A percentile compares a stretch with the other conserved stretches of the same genome.
phyloP scores from a whole-genome alignment of 2,888 invertebrate genomes.

The Thereva unica region DNA sequence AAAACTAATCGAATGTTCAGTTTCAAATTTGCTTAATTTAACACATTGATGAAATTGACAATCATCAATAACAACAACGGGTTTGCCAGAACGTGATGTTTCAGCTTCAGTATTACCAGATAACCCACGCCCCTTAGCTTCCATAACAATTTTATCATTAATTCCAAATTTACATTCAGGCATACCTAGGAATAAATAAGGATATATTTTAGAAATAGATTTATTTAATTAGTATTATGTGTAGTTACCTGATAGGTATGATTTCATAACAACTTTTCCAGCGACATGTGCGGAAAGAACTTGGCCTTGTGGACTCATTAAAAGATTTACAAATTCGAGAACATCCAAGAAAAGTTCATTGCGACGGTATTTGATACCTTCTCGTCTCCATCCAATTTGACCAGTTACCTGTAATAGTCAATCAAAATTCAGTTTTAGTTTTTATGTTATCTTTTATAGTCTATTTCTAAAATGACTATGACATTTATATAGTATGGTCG shows the following conservation, averaged over 20 bases:
- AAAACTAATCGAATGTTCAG: constrained; percentile 99
- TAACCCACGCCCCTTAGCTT: constrained; percentile 81
- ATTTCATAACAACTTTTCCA: constrained; percentile 99
- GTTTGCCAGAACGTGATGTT: constrained; percentile 89
- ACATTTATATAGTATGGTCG: no score
- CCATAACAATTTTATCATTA: constrained; percentile 99
- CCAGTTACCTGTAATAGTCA: constrained; percentile 70
- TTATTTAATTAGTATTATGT: not conserved
- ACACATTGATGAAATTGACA: constrained; percentile 99
- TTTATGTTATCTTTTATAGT: no score
- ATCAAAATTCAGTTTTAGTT: not conserved
- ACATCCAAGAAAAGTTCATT: constrained; percentile 99
- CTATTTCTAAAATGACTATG: no score
- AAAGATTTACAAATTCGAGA: constrained; percentile 95
- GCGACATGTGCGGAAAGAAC: constrained; percentile 99
- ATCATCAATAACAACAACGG: constrained; percentile 99
- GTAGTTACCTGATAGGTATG: constrained; percentile 80
- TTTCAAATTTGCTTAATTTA: constrained; percentile 99
- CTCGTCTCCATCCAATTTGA: constrained; percentile 98
- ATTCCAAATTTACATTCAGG: constrained; percentile 99
- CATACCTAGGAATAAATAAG: constrained; percentile 71
- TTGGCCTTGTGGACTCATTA: constrained; percentile 99
- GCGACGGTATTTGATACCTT: constrained; percentile 98
- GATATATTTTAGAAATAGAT: not conserved
- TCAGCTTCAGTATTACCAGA: constrained; percentile 73